Percentiles rank a stretch among this genome's conserved stretches.
Evolutionary conservation across 1,140 invertebrate species (phyloP).

Genomic region (Macrosteles quadrilineatus): DNA sequence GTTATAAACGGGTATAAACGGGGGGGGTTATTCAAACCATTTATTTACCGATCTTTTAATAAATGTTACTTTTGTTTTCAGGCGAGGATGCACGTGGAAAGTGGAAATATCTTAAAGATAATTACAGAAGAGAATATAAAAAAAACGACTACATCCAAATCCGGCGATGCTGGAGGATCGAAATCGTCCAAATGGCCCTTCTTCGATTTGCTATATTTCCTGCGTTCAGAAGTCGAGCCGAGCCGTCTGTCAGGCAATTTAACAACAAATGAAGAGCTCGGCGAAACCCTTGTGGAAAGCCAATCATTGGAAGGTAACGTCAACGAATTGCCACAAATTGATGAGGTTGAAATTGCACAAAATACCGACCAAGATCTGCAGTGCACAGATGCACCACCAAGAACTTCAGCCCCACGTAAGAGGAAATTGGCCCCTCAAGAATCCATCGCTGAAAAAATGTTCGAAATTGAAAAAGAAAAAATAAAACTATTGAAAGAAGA

Average conservation of each 20-base stretch:
- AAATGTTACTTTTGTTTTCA: too few relatives aligned
- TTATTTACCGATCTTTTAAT: too few relatives aligned
- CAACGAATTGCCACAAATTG: not conserved
- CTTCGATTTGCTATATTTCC: not conserved
- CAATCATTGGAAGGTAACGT: not conserved
- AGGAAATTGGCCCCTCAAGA: not conserved
- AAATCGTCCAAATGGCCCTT: not conserved
- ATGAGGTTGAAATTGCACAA: not conserved
- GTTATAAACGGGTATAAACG: too few relatives aligned
- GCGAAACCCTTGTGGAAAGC: not conserved
- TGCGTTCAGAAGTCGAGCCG: not conserved
- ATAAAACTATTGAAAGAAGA: not conserved
- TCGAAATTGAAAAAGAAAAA: not conserved
- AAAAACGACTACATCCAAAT: not conserved
- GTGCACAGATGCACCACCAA: not conserved
- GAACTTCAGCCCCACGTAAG: not conserved
- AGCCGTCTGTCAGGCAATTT: not conserved
- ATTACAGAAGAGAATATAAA: not conserved
- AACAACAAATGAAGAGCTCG: not conserved
- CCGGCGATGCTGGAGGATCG: not conserved
- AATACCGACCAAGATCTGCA: not conserved
- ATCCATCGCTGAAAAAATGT: not conserved
- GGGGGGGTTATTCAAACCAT: too few relatives aligned
- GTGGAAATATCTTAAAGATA: not conserved
- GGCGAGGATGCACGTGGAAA: not conserved